Evolutionary conservation across 1,140 invertebrate genomes (phyloP).

Genomic region (Episyrphus balteatus): DNA sequence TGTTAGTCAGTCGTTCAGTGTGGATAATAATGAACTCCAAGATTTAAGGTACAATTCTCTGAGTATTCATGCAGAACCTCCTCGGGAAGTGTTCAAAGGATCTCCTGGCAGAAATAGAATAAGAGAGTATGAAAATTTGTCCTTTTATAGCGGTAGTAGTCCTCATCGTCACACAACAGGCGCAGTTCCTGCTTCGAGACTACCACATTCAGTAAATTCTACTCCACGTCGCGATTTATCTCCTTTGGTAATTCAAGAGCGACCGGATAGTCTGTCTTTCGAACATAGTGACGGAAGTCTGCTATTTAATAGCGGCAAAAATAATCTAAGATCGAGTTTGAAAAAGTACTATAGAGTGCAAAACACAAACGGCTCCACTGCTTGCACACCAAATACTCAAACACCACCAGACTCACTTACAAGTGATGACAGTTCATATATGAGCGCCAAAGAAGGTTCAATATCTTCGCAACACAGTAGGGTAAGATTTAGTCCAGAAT

Average conservation of each 20-base stretch:
- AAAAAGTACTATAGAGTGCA: conserved; percentile 55
- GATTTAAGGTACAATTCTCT: too few species aligned
- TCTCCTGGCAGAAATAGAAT: too few species aligned
- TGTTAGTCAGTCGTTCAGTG: conserved; percentile 48
- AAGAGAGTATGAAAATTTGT: too few species aligned
- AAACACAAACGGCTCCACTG: conserved; percentile 16
- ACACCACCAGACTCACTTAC: conserved; percentile 74
- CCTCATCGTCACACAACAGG: conserved; percentile 10
- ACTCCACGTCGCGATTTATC: conserved; percentile 3
- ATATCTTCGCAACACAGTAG: conserved; percentile 49
- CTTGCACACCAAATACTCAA: conserved; percentile 65
- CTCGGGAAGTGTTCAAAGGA: too few species aligned
- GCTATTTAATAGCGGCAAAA: conserved; percentile 30
- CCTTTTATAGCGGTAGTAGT: too few species aligned
- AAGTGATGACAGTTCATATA: conserved; percentile 73
- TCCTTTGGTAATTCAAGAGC: conserved; percentile 42
- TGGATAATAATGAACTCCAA: conserved; percentile 49
- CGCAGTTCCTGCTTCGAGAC: conserved; percentile 18
- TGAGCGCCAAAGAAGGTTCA: conserved; percentile 66
- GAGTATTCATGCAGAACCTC: too few species aligned
- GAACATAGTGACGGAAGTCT: conserved; percentile 30
- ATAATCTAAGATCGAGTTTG: conserved; percentile 61
- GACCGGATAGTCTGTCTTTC: conserved; percentile 59
- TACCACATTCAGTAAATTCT: conserved; percentile 38
- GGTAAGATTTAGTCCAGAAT: conserved; percentile 71